Conservation (phyloP, 2,888 invertebrate species). For the Nomada lathburiana region DNA sequence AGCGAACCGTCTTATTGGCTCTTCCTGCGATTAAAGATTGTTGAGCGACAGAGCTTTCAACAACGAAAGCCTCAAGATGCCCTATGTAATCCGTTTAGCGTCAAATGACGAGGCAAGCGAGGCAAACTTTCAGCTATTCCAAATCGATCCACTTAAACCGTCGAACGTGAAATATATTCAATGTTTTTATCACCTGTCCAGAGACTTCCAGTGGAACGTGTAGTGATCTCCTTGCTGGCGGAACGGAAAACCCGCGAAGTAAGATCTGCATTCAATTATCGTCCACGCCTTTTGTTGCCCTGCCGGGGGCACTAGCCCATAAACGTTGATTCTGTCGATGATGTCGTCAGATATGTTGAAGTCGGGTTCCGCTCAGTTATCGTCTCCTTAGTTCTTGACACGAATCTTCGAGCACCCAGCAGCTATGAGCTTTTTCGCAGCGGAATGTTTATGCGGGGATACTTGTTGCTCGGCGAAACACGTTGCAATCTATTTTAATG, state of each 20-base stretch:
- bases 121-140: not conserved
- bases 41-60: constrained; percentile 47
- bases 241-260: not conserved
- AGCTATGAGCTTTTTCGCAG: constrained; percentile 25
- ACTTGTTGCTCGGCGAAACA: constrained; percentile 52
- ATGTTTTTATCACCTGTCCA: not conserved
- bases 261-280: not conserved
- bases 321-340: constrained; percentile 32
- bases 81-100: constrained; percentile 52
- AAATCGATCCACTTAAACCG: not conserved
- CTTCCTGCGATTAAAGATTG: constrained; percentile 48
- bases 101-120: constrained; percentile 14
- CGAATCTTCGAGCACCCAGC: constrained; percentile 40
- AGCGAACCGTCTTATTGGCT: constrained; percentile 49
- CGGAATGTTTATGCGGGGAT: constrained; percentile 29
- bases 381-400: constrained; percentile 51
- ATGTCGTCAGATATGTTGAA: constrained; percentile 30
- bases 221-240: not conserved
- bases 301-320: not conserved
- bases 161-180: not conserved
- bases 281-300: not conserved
- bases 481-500: constrained; percentile 13
- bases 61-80: constrained; percentile 42
- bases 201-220: not conserved
- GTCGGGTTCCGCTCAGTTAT: constrained; percentile 31